These are phyloP conservation scores for Brassicogethes aeneus DNA, from an alignment of 2,888 invertebrate genomes.

Conservation along the genomic window DNA sequence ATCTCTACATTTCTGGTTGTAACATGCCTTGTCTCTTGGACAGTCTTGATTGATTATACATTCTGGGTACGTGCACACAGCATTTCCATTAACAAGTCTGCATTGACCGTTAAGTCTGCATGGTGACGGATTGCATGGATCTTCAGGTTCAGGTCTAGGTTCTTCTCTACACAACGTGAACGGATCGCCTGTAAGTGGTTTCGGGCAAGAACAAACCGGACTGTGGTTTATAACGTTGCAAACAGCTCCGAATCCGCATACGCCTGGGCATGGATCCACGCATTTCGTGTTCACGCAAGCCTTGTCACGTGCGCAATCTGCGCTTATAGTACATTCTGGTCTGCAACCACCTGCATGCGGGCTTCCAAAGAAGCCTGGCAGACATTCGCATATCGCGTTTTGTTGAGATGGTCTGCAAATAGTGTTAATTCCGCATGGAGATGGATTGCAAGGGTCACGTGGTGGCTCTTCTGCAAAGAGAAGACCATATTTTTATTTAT, in stretches of 20 bases:
- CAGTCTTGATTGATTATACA: conserved; percentile 86
- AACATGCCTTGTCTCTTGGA: conserved; percentile 68
- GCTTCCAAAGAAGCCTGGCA: conserved; percentile 64
- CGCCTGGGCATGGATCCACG: conserved; percentile 69
- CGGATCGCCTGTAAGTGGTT: conserved; percentile 68
- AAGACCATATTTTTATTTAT: conserved; percentile 4
- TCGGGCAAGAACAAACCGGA: conserved; percentile 75
- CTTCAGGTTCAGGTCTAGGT: conserved; percentile 40
- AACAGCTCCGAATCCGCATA: conserved; percentile 67
- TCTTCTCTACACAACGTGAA: conserved; percentile 56
- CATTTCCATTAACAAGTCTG: conserved; percentile 57
- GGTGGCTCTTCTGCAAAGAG: conserved; percentile 27
- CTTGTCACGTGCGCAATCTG: conserved; percentile 65
- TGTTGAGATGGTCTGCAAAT: conserved; percentile 50
- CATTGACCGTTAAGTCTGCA: conserved; percentile 79
- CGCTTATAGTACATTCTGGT: conserved; percentile 75
- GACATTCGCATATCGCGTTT: conserved; percentile 62
- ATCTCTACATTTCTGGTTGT: conserved; percentile 73
- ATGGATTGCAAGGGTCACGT: conserved; percentile 45
- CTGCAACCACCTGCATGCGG: conserved; percentile 64
- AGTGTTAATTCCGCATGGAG: conserved; percentile 72
- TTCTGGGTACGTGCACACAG: conserved; percentile 75
- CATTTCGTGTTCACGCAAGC: conserved; percentile 76
- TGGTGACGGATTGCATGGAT: conserved; percentile 80
- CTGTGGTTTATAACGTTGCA: conserved; percentile 78